A percentile compares a stretch with the other conserved stretches of the same genome.
Conservation (phyloP, 2,113 vertebrate species). For the Pseudorasbora parva region DNA sequence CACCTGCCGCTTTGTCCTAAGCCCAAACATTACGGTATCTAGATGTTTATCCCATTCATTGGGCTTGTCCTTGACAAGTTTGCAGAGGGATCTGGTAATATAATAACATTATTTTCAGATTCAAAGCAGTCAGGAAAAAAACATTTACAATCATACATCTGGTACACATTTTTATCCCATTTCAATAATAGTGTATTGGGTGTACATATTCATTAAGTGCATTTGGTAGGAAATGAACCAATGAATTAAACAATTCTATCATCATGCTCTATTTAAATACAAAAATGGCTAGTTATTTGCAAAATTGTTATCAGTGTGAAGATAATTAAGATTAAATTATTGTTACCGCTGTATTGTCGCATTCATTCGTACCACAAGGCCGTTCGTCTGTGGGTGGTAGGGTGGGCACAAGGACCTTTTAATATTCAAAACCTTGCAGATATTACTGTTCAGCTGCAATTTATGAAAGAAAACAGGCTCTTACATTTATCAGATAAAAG, state of each 20-base stretch:
- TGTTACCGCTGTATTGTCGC: too few relatives aligned
- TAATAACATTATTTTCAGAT: too few relatives aligned
- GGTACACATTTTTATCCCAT: neutral
- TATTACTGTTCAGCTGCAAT: conserved; percentile 3
- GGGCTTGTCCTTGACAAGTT: too few relatives aligned
- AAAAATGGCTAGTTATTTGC: neutral
- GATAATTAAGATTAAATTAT: too few relatives aligned
- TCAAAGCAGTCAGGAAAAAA: neutral
- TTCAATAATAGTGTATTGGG: neutral
- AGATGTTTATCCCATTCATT: too few relatives aligned
- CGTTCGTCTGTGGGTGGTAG: neutral
- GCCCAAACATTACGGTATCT: neutral
- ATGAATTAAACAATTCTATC: neutral
- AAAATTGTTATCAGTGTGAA: neutral
- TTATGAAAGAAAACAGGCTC: neutral
- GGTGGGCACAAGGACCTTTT: neutral
- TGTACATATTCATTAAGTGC: neutral
- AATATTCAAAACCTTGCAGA: neutral
- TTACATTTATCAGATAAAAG: too few relatives aligned
- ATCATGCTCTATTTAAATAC: neutral
- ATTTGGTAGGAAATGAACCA: neutral
- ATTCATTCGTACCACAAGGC: too few relatives aligned
- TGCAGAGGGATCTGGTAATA: too few relatives aligned
- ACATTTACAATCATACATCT: neutral
- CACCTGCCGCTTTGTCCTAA: neutral